phyloP scores from a whole-genome alignment of 2,797 vertebrate species.

The Merluccius polli region DNA sequence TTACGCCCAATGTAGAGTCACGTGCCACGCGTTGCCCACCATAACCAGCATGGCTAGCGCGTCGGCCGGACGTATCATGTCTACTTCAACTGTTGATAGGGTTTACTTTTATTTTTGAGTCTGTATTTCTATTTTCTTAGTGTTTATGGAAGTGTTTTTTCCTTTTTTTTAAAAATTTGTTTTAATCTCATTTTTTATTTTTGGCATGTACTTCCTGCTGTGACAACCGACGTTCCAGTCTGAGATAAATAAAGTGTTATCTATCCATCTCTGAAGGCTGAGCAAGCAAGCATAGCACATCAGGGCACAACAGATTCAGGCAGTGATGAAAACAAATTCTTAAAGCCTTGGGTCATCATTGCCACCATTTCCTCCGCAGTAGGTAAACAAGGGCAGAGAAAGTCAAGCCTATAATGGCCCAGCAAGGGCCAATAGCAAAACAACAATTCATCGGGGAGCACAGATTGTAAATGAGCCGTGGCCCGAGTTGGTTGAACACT shows the following conservation, averaged over 20 bases:
- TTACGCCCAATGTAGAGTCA: constrained; percentile 21
- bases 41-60: constrained; percentile 7
- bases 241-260: constrained; percentile 3
- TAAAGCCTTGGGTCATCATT: neutral
- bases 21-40: constrained; percentile 7
- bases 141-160: neutral
- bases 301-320: neutral
- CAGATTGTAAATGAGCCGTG: constrained; percentile 21
- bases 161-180: too few relatives aligned
- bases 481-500: constrained; percentile 28
- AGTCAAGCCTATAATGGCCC: neutral
- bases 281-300: neutral
- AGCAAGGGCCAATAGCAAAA: neutral
- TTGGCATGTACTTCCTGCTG: neutral
- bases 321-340: neutral
- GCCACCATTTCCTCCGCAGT: neutral
- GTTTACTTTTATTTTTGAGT: neutral
- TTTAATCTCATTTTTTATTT: neutral
- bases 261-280: constrained; percentile 1
- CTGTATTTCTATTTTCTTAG: neutral
- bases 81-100: too few relatives aligned
- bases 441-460: neutral
- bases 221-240: neutral
- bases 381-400: neutral
- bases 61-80: constrained; percentile 16